These are phyloP conservation scores for Trichosurus vulpecula DNA, from an alignment of 2,797 vertebrate genomes.

Conservation along the genomic window DNA sequence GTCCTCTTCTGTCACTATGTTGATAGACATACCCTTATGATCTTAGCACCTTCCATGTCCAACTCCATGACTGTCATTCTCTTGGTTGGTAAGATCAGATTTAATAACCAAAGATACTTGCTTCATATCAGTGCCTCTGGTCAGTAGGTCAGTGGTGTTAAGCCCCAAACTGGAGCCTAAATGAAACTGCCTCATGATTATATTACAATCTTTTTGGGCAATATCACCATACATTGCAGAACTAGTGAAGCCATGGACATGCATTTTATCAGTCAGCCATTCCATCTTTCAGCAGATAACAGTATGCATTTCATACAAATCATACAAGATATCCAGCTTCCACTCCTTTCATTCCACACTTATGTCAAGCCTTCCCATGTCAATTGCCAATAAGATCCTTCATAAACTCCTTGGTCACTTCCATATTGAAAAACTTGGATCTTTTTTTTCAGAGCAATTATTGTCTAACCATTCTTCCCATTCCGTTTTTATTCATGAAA, in stretches of 20 bases:
- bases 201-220: constrained; percentile 94
- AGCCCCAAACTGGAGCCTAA: constrained; percentile 92
- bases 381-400: constrained; percentile 90
- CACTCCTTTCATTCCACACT: constrained; percentile 92
- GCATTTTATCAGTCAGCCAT: constrained; percentile 95
- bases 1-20: constrained; percentile 95
- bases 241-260: constrained; percentile 91
- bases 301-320: constrained; percentile 93
- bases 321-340: constrained; percentile 93
- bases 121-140: constrained; percentile 93
- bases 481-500: neutral
- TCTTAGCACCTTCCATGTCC: constrained; percentile 93
- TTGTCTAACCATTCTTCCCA: neutral
- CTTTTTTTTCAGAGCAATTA: neutral
- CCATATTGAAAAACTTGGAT: constrained; percentile 73
- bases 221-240: constrained; percentile 94
- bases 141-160: constrained; percentile 94
- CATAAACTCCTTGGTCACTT: constrained; percentile 95
- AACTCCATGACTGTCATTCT: constrained; percentile 96
- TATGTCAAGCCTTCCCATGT: constrained; percentile 94
- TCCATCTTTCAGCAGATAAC: constrained; percentile 94
- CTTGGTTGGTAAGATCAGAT: constrained; percentile 94
- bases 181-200: constrained; percentile 94
- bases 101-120: constrained; percentile 95
- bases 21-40: constrained; percentile 94